Evolutionary conservation across 92 coral and sea anemone genomes (phyloP), one percentile per base, ranked within the genome.

Genomic region (Anthopleura xanthogrammica): DNA sequence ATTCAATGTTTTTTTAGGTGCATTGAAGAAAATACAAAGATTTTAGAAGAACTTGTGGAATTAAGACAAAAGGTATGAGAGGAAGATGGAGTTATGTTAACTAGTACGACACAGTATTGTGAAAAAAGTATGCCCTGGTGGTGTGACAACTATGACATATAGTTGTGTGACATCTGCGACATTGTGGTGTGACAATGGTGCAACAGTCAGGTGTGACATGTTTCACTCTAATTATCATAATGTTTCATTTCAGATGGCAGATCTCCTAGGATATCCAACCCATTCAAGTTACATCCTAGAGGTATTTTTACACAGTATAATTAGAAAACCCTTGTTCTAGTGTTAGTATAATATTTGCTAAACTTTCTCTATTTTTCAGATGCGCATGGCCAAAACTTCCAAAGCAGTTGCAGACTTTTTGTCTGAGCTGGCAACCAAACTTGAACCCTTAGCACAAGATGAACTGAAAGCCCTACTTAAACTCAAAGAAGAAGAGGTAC

Each of bases 271-370:
- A 72, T 95, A 95, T 80, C 92, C 98, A 23, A 95, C 98, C 39
- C 98, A 95, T 87, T 88, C 98, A 41, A 93, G 94, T 82, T 94
- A 95, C 90, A 91, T 95, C 64, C 86, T 94, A 40, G 98, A 95
- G 92, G 98, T 95, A 86, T 20, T 29, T n/a, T 16, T 11, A 4
- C 1, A 3, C 16, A 24, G 14, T 2, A 20, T 20, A 29, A 4
- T 7, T 7, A 20, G 7, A 56, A 56, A 57, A 14, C 16, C 17
- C 16, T 19, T 29, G 11, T 3, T 17, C 36, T 16, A 71, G 40
- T 80, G 82, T 29, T 29, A 29, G 36, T 42, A 81, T n/a, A 14
- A 7, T 58, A 16, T 56, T 76, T 72, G 41, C 9, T 40, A 43
- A 11, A 19, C 17, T 43, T 46, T 41, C 52, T 43, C 52, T 62